Evolutionary conservation across 2,113 vertebrate genomes (phyloP).

Genomic region (Empidonax alnorum): DNA sequence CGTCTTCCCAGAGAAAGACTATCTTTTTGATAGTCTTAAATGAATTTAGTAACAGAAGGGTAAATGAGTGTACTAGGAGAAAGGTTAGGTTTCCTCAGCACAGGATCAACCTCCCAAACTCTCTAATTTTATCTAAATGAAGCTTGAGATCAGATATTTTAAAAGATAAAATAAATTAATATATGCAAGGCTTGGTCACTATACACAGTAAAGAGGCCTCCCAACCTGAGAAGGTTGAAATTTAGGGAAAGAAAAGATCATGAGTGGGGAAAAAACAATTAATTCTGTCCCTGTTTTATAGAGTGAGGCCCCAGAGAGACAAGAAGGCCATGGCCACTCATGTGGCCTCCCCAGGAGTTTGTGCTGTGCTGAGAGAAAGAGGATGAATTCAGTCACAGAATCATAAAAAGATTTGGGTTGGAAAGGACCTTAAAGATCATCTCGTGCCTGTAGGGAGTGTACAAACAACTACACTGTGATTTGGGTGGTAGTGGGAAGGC

Average conservation of each 20-base stretch:
- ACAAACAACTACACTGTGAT: not conserved
- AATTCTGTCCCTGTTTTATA: not conserved
- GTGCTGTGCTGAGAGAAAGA: not conserved
- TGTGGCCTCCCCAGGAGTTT: rapidly evolving
- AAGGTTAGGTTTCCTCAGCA: not conserved
- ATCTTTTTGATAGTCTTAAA: not conserved
- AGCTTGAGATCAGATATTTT: not conserved
- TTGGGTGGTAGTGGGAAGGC: not conserved
- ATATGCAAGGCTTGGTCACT: not conserved
- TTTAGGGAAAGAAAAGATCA: not conserved
- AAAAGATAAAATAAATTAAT: not conserved
- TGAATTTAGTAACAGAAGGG: not conserved
- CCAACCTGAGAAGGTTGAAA: not conserved
- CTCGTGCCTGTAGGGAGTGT: not conserved
- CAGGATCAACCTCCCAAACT: not conserved
- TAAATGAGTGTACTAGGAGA: not conserved
- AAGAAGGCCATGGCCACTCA: not conserved
- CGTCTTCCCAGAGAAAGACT: not conserved
- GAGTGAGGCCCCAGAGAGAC: not conserved
- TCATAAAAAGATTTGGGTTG: not conserved
- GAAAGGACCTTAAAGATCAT: not conserved
- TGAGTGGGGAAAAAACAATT: not conserved
- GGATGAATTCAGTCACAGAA: not conserved
- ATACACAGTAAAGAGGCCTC: not conserved
- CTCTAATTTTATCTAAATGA: not conserved